Conservation (phyloP, 2,113 vertebrate genomes). For the Ceratotherium simum region DNA sequence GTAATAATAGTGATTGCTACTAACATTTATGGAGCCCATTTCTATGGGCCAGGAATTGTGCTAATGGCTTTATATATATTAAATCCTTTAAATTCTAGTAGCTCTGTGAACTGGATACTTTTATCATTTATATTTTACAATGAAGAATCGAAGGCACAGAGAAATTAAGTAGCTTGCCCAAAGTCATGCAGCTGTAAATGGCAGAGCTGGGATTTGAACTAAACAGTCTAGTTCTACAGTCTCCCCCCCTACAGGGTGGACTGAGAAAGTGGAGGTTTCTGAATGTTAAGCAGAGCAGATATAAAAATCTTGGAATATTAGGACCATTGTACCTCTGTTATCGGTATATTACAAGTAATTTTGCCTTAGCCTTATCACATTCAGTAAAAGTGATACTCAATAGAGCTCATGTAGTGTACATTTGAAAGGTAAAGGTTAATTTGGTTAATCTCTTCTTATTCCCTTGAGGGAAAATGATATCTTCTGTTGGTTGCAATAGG, state of each 20-base stretch:
- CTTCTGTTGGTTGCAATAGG: slow-evolving; percentile 56
- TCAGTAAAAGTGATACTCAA: slow-evolving; percentile 39
- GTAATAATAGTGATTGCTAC: not conserved
- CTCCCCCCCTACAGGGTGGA: not conserved
- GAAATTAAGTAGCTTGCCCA: slow-evolving; percentile 8
- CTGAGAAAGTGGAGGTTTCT: slow-evolving; percentile 25
- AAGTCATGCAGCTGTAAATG: not conserved
- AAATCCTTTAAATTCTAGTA: slow-evolving; percentile 36
- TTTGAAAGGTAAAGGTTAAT: slow-evolving; percentile 73
- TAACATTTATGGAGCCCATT: not conserved
- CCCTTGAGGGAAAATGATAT: slow-evolving; percentile 31
- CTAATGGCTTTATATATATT: not conserved
- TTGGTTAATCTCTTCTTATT: slow-evolving; percentile 70
- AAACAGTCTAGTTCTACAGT: not conserved
- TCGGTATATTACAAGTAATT: slow-evolving; percentile 64
- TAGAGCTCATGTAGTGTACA: slow-evolving; percentile 9
- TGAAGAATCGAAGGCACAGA: not conserved
- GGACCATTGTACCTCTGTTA: slow-evolving; percentile 65
- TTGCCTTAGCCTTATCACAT: slow-evolving; percentile 51
- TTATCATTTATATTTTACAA: slow-evolving; percentile 48
- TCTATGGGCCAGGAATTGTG: not conserved
- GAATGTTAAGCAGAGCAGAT: slow-evolving; percentile 39
- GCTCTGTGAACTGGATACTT: slow-evolving; percentile 37
- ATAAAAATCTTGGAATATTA: slow-evolving; percentile 61
- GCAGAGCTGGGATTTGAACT: slow-evolving; percentile 31